Evolutionary conservation across 2,888 invertebrate genomes (phyloP).

Genomic region (Mesoligia furuncula): DNA sequence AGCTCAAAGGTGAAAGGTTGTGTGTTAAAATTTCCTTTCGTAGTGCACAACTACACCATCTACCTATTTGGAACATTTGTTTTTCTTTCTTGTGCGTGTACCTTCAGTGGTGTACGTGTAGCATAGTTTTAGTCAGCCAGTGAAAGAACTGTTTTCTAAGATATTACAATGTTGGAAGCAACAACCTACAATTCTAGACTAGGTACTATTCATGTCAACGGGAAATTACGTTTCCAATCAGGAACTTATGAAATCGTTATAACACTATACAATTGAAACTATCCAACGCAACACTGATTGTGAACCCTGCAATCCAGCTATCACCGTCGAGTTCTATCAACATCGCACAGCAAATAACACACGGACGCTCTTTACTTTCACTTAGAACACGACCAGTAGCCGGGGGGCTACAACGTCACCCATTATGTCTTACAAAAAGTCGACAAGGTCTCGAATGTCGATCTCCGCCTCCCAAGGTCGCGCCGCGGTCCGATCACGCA

Average conservation of each 20-base stretch:
- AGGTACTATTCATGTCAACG: not conserved
- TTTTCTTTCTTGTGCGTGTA: not conserved
- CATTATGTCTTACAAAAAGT: constrained; percentile 70
- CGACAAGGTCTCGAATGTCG: constrained; percentile 76
- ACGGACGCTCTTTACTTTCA: constrained; percentile 67
- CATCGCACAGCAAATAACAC: constrained; percentile 61
- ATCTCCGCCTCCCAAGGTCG: constrained; percentile 76
- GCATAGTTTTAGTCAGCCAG: not conserved
- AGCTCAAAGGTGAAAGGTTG: too few species aligned
- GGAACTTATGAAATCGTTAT: constrained; percentile 44
- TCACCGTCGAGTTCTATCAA: constrained; percentile 46
- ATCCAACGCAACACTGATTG: constrained; percentile 48
- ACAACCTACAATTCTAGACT: constrained; percentile 2
- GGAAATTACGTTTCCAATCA: constrained; percentile 35
- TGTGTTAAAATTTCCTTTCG: too few species aligned
- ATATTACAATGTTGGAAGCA: not conserved
- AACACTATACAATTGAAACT: constrained; percentile 31
- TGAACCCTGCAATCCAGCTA: constrained; percentile 57
- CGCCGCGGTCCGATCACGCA: constrained; percentile 72
- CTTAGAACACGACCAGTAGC: constrained; percentile 62
- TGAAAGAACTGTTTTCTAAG: not conserved
- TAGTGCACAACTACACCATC: not conserved
- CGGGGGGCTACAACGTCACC: constrained; percentile 65
- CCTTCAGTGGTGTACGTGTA: not conserved
- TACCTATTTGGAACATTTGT: not conserved